These are phyloP conservation scores for Montipora sp. DNA, from an alignment of 64 coral and sea anemone genomes.

Conservation along the genomic window DNA sequence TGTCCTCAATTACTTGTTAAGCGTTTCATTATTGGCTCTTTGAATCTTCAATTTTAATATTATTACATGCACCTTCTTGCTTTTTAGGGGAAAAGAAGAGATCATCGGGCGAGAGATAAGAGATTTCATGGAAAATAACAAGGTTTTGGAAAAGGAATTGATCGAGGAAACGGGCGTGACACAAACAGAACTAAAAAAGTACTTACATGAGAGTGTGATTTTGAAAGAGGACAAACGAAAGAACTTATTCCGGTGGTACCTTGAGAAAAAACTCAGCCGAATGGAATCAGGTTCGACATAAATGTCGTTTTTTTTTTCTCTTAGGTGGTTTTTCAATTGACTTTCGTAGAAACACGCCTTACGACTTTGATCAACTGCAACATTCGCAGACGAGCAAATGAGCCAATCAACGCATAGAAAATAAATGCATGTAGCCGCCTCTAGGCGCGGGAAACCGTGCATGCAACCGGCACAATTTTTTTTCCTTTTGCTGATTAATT, in stretches of 20 bases:
- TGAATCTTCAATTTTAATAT: not conserved
- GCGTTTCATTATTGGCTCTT: too few species aligned
- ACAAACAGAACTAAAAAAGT: constrained; percentile 54
- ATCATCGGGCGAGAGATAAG: constrained; percentile 69
- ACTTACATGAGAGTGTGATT: constrained; percentile 49
- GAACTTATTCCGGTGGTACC: constrained; percentile 66
- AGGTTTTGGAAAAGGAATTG: constrained; percentile 60
- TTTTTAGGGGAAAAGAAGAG: constrained; percentile 70
- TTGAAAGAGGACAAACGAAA: constrained; percentile 67
- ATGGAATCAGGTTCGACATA: constrained; percentile 49
- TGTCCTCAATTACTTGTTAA: too few species aligned
- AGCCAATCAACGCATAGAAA: too few species aligned
- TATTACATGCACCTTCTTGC: not conserved
- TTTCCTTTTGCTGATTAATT: too few species aligned
- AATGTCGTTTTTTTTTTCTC: not conserved
- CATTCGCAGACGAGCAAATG: too few species aligned
- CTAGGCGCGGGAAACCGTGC: too few species aligned
- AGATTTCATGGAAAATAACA: constrained; percentile 75
- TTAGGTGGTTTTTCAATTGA: not conserved
- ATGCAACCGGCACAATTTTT: too few species aligned
- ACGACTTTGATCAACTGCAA: too few species aligned
- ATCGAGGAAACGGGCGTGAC: constrained; percentile 40
- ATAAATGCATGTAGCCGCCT: too few species aligned
- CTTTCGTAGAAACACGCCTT: not conserved
- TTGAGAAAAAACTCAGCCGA: constrained; percentile 63